These are phyloP conservation scores for Henicopernis longicauda DNA, from an alignment of 2,113 vertebrate species.

Conservation along the genomic window DNA sequence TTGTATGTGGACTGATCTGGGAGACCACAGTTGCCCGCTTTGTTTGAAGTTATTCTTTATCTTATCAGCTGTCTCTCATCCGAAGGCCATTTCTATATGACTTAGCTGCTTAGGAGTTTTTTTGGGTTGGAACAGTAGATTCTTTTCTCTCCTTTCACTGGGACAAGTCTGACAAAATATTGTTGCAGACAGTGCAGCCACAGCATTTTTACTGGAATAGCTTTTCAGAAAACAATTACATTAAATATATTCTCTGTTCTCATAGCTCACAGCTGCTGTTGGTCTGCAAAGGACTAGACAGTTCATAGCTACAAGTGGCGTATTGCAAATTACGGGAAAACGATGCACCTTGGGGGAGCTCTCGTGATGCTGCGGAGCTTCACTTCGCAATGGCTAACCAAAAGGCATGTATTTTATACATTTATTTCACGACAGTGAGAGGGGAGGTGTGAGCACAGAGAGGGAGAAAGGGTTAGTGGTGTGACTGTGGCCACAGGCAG, in stretches of 20 bases:
- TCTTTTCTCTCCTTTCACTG: not conserved
- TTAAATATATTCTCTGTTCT: not conserved
- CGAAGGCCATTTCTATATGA: not conserved
- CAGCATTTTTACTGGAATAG: not conserved
- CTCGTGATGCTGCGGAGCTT: not conserved
- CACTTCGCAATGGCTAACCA: not conserved
- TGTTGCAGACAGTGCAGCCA: not conserved
- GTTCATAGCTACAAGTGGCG: not conserved
- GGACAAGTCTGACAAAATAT: not conserved
- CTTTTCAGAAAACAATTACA: not conserved
- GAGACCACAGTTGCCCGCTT: not conserved
- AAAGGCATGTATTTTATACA: not conserved
- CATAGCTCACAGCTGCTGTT: not conserved
- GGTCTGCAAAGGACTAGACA: not conserved
- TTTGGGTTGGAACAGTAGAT: not conserved
- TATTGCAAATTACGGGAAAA: not conserved
- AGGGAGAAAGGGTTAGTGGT: not conserved
- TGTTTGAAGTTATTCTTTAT: slow-evolving; percentile 2
- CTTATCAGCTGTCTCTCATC: not conserved
- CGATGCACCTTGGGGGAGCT: not conserved
- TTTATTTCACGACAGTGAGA: not conserved
- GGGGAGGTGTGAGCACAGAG: not conserved
- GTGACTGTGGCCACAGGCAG: not conserved
- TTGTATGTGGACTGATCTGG: not conserved
- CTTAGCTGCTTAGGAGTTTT: not conserved